Evolutionary conservation across 2,113 vertebrate genomes (phyloP).

Genomic region (Elachura formosa): DNA sequence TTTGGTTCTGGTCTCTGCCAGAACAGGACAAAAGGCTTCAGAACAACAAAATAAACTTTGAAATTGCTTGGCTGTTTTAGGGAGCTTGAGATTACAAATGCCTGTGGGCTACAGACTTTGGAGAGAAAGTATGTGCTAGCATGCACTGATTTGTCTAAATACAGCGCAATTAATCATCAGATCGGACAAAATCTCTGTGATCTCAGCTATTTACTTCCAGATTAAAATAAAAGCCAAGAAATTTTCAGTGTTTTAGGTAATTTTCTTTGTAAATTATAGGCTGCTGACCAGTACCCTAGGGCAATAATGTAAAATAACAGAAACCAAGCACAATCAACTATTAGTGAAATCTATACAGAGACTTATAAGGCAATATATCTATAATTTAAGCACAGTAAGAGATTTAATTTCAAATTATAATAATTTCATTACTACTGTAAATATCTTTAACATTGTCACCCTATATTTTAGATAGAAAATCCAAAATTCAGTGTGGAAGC

Average conservation of each 20-base stretch:
- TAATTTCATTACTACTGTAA: slow-evolving; percentile 11
- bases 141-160: slow-evolving; percentile 19
- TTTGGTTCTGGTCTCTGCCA: slow-evolving; percentile 12
- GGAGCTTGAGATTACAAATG: slow-evolving; percentile 28
- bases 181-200: not conserved
- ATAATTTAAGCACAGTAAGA: not conserved
- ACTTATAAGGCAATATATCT: not conserved
- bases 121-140: not conserved
- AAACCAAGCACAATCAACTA: not conserved
- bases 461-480: slow-evolving; percentile 37
- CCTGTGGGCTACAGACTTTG: not conserved
- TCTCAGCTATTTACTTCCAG: not conserved
- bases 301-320: not conserved
- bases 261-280: not conserved
- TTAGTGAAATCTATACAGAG: not conserved
- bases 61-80: slow-evolving; percentile 26
- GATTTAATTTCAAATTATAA: slow-evolving; percentile 37
- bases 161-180: slow-evolving; percentile 9
- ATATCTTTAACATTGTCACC: not conserved
- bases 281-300: not conserved
- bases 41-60: slow-evolving; percentile 47
- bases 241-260: not conserved
- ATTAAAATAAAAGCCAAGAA: not conserved
- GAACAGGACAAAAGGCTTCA: slow-evolving; percentile 31
- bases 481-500: slow-evolving; percentile 23